These are phyloP conservation scores for Serripes groenlandicus DNA, from an alignment of 2,888 invertebrate species.

Conservation along the genomic window DNA sequence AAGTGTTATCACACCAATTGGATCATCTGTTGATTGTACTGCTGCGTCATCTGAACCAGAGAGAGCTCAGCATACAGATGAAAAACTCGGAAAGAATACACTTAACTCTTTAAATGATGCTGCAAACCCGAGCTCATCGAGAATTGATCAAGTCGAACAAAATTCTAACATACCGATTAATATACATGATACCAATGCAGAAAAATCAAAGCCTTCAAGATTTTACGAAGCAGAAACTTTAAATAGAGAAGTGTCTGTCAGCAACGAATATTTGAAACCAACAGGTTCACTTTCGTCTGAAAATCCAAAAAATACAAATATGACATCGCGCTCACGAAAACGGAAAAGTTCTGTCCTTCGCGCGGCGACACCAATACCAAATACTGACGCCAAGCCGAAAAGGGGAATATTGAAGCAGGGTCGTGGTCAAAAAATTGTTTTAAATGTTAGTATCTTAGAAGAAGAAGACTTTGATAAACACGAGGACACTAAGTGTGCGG, in stretches of 20 bases:
- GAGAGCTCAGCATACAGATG: no score
- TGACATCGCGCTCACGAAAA: neutral
- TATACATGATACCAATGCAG: neutral
- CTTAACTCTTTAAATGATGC: no score
- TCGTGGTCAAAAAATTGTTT: neutral
- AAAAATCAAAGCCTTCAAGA: neutral
- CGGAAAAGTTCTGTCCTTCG: neutral
- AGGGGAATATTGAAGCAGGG: neutral
- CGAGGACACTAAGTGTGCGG: no score
- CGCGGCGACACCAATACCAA: slow-evolving; percentile 12
- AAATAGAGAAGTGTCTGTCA: neutral
- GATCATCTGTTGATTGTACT: no score
- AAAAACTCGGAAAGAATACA: no score
- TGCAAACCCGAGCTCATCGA: neutral
- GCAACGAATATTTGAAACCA: neutral
- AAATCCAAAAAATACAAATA: no score
- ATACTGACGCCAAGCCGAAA: neutral
- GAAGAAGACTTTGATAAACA: no score
- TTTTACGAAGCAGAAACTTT: neutral
- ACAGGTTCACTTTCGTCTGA: neutral
- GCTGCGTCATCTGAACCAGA: no score
- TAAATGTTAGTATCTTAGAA: no score
- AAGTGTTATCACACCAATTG: no score
- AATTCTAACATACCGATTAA: no score
- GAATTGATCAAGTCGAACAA: no score